Conservation (phyloP, 2,888 invertebrate species). For the Ptilodon capucinus region DNA sequence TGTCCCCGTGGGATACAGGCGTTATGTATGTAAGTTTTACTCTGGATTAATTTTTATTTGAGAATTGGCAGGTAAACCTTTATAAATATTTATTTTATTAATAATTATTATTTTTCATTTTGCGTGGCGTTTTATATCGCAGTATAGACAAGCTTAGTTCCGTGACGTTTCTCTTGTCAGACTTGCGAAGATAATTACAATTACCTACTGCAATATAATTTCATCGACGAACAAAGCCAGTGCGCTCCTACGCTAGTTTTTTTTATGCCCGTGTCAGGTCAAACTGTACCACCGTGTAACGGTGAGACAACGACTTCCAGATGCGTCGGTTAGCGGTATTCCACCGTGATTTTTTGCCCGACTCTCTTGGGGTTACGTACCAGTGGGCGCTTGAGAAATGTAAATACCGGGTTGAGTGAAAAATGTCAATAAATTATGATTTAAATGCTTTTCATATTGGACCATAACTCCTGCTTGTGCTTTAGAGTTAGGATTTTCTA, state of each 20-base stretch:
- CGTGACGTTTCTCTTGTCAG: conserved; percentile 51
- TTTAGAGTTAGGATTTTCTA: no score
- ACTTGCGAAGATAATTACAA: conserved; percentile 59
- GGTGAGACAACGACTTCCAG: conserved; percentile 77
- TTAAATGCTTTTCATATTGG: no score
- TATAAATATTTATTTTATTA: no score
- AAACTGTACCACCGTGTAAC: conserved; percentile 55
- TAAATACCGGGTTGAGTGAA: conserved; percentile 29
- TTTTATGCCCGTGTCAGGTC: conserved; percentile 51
- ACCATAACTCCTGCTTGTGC: no score
- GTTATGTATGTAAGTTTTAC: no score
- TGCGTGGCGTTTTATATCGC: no score
- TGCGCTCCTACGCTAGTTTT: conserved; percentile 64
- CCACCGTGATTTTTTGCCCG: conserved; percentile 64
- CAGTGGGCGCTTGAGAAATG: conserved; percentile 49
- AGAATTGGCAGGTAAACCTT: no score
- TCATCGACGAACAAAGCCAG: conserved; percentile 52
- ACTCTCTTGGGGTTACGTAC: conserved; percentile 35
- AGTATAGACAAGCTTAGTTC: conserved; percentile 29
- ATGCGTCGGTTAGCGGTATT: conserved; percentile 76
- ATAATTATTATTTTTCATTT: no score
- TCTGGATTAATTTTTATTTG: no score
- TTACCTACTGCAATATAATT: conserved; percentile 50
- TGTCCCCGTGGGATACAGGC: no score
- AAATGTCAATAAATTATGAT: no score